These are phyloP conservation scores for Caenorhabditis panamensis DNA, from an alignment of 2,888 invertebrate genomes.

Conservation along the genomic window DNA sequence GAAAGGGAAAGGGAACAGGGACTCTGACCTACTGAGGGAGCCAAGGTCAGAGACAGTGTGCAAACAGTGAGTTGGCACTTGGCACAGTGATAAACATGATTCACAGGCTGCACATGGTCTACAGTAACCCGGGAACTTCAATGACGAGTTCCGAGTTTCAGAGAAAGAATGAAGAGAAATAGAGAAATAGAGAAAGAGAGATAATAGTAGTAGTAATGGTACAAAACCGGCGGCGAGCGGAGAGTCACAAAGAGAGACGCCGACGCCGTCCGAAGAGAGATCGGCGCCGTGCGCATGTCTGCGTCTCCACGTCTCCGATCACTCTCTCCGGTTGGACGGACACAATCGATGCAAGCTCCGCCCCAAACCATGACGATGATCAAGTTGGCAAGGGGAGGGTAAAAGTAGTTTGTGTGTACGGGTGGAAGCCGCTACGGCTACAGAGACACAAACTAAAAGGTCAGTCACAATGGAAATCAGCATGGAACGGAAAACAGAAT, in stretches of 20 bases:
- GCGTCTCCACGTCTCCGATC: conserved; percentile 40
- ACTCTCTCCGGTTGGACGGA: background rate
- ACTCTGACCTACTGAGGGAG: too few species aligned
- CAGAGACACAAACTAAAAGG: conserved; percentile 8
- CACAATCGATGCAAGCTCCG: conserved; percentile 40
- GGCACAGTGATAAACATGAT: background rate
- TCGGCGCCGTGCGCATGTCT: conserved; percentile 29
- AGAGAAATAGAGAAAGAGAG: conserved; percentile 34
- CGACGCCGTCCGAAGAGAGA: conserved; percentile 28
- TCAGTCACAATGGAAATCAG: conserved; percentile 16
- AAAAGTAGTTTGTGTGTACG: conserved; percentile 26
- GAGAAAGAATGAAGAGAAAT: conserved; percentile 7
- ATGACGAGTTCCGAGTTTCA: too few species aligned
- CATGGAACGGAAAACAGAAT: background rate
- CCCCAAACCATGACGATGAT: conserved; percentile 37
- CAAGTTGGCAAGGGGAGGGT: conserved; percentile 24
- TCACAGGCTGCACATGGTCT: background rate
- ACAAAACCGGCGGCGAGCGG: conserved; percentile 35
- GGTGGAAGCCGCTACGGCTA: conserved; percentile 20
- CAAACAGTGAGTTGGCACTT: background rate
- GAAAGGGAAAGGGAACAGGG: background rate
- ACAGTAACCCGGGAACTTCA: background rate
- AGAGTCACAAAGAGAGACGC: conserved; percentile 36
- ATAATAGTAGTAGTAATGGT: conserved; percentile 30
- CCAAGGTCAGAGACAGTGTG: background rate